A percentile compares a stretch with the other conserved stretches of the same genome.
Conservation (phyloP, 2,797 vertebrate genomes). For the Gallinago solitaria region DNA sequence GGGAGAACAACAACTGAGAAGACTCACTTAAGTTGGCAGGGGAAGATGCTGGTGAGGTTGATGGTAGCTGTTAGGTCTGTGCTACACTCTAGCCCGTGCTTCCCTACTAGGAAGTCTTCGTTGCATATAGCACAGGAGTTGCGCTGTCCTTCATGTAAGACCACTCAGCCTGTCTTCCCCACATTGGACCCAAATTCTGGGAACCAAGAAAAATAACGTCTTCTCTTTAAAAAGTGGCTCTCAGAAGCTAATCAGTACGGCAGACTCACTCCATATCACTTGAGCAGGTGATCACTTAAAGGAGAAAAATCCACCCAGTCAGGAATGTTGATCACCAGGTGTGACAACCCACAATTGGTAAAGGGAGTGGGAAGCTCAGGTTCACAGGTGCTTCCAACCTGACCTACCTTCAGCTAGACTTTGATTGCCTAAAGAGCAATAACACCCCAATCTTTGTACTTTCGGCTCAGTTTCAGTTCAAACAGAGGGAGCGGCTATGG, state of each 20-base stretch:
- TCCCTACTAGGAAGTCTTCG: not conserved
- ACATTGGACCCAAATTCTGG: not conserved
- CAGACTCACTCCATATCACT: not conserved
- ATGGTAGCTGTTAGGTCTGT: not conserved
- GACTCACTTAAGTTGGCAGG: not conserved
- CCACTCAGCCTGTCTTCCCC: not conserved
- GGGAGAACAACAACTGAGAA: not conserved
- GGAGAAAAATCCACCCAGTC: not conserved
- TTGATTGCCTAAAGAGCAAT: not conserved
- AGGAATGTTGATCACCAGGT: constrained; percentile 39
- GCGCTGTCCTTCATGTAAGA: not conserved
- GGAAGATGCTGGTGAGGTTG: not conserved
- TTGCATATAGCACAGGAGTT: not conserved
- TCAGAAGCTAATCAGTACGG: not conserved
- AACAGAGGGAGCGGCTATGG: constrained; percentile 2
- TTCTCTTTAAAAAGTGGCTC: not conserved
- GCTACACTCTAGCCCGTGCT: not conserved
- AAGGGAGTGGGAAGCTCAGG: not conserved
- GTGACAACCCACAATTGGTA: not conserved
- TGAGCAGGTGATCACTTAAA: not conserved
- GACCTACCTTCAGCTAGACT: not conserved
- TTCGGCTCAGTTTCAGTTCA: not conserved
- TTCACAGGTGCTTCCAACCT: not conserved
- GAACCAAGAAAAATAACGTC: not conserved
- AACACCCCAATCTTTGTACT: not conserved